Evolutionary conservation across 2,113 vertebrate genomes (phyloP).

Genomic region (Ptyas mucosa): DNA sequence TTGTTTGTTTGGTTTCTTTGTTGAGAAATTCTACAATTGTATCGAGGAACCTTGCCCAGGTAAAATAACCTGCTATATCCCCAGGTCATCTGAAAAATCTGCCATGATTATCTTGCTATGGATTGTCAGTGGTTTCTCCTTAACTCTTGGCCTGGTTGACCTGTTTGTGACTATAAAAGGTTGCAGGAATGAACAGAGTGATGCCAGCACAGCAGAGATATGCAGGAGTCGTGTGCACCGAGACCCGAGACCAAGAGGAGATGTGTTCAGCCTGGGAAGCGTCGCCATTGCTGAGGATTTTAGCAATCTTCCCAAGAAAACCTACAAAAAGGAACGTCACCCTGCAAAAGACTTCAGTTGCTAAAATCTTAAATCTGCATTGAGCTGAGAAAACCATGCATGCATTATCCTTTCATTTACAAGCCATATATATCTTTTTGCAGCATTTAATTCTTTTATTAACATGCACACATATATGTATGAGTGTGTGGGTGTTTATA

Average conservation of each 20-base stretch:
- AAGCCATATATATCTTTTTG: not conserved
- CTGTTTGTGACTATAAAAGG: slow-evolving; percentile 51
- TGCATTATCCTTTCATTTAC: not conserved
- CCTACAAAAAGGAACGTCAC: not conserved
- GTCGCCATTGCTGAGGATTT: slow-evolving; percentile 51
- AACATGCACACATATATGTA: not conserved
- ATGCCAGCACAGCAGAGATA: slow-evolving; percentile 55
- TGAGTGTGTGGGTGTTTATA: not conserved
- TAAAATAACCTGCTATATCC: slow-evolving; percentile 88
- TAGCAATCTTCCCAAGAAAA: slow-evolving; percentile 35
- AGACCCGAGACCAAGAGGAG: not conserved
- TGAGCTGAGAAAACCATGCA: not conserved
- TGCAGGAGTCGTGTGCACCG: slow-evolving; percentile 42
- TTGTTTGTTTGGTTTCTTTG: slow-evolving; percentile 84
- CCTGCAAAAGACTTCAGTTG: not conserved
- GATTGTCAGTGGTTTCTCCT: slow-evolving; percentile 67
- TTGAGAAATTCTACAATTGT: slow-evolving; percentile 75
- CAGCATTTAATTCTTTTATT: not conserved
- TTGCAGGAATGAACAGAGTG: slow-evolving; percentile 18
- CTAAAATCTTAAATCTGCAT: not conserved
- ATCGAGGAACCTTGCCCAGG: slow-evolving; percentile 89
- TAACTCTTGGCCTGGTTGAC: slow-evolving; percentile 80
- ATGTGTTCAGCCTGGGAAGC: slow-evolving; percentile 21
- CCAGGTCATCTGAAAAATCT: slow-evolving; percentile 91
- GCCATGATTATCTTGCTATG: slow-evolving; percentile 70